Conservation (phyloP, 2,113 vertebrate species). For the Tretioscincus oriximinensis region DNA sequence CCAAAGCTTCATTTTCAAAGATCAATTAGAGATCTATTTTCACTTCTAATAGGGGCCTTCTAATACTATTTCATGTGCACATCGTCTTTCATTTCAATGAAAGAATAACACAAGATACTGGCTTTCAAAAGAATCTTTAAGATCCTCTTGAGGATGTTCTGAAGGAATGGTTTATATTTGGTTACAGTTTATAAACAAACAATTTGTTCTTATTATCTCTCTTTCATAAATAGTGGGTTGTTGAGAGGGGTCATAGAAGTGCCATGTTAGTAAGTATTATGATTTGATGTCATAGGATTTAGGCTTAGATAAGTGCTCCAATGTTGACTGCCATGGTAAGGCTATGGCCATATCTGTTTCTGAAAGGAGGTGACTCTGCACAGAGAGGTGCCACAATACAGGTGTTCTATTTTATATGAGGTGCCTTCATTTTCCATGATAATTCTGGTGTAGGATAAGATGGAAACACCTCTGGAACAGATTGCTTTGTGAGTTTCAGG, state of each 20-base stretch:
- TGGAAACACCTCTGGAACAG: no score
- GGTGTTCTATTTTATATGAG: no score
- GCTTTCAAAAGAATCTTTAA: conserved; percentile 59
- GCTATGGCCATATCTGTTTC: no score
- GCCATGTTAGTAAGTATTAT: conserved; percentile 21
- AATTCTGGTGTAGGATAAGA: no score
- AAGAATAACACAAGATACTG: conserved; percentile 66
- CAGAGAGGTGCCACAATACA: no score
- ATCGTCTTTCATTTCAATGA: conserved; percentile 54
- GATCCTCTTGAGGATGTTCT: conserved; percentile 65
- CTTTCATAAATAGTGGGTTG: conserved; percentile 44
- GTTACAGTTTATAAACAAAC: conserved; percentile 69
- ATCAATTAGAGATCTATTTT: conserved; percentile 58
- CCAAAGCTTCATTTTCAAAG: conserved; percentile 72
- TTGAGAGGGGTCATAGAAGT: conserved; percentile 16
- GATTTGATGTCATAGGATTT: not conserved
- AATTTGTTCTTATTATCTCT: conserved; percentile 65
- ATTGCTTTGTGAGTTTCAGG: no score
- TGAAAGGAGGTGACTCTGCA: no score
- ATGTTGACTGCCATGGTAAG: no score
- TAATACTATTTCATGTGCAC: conserved; percentile 58
- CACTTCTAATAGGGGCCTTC: conserved; percentile 54
- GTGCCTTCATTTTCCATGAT: no score
- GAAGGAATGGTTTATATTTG: conserved; percentile 66
- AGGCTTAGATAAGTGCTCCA: no score